Evolutionary conservation across 2,797 vertebrate genomes (phyloP).

Genomic region (Sebastes steindachneri): DNA sequence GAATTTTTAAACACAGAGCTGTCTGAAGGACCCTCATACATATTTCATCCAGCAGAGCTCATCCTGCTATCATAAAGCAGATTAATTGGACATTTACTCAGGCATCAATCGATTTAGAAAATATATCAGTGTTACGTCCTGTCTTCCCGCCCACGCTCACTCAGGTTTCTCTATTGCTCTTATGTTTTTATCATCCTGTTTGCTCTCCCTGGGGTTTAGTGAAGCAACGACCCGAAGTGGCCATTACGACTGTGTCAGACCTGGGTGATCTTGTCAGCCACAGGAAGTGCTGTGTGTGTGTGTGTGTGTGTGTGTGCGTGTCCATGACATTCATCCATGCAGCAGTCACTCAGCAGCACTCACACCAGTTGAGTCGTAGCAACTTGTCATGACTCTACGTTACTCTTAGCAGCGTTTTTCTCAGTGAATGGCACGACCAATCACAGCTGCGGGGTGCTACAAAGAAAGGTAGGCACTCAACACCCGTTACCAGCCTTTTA

Average conservation of each 20-base stretch:
- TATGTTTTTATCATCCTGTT: constrained; percentile 49
- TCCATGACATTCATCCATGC: not conserved
- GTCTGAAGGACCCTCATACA: constrained; percentile 77
- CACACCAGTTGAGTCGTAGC: not conserved
- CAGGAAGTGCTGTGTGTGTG: not conserved
- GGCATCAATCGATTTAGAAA: constrained; percentile 77
- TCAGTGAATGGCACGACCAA: not conserved
- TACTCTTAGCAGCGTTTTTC: not conserved
- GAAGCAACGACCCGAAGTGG: constrained; percentile 44
- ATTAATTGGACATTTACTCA: constrained; percentile 82
- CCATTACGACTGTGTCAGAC: constrained; percentile 42
- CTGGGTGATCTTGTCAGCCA: constrained; percentile 19
- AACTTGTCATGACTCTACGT: not conserved
- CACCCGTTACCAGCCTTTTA: not conserved
- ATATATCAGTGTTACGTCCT: constrained; percentile 51
- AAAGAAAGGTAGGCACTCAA: not conserved
- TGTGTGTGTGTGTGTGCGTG: not conserved
- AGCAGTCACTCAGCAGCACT: not conserved
- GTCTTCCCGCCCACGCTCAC: constrained; percentile 22
- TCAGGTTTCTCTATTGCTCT: constrained; percentile 45
- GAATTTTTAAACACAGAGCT: constrained; percentile 70
- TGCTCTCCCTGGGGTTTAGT: constrained; percentile 22
- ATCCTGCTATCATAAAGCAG: constrained; percentile 68
- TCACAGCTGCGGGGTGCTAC: not conserved
- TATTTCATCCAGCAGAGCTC: constrained; percentile 76